Base-by-base conservation (phyloP, 1,140 invertebrate species). In the Drosophila sproati region DNA sequence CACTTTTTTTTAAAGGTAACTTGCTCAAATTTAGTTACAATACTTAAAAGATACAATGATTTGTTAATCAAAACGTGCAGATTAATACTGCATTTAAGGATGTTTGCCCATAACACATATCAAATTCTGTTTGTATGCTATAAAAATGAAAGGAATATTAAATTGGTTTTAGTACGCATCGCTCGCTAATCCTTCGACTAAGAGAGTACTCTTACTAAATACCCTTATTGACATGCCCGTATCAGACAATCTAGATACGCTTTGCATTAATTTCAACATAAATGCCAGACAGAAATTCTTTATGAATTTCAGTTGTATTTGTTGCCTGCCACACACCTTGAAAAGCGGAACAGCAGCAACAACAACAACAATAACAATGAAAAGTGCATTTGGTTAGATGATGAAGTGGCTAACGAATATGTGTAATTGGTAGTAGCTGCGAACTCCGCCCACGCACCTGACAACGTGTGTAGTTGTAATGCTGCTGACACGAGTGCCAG, bases 381-480 rank as follows among this genome's bases (percentile, higher is more conserved):
- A 60, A 62, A 48, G 59, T 71, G 66, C 76, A 68, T 77, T 66
- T 75, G 59, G 20, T 52, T 54, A 41, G 54, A 59, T 80, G 80
- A 83, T 88, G 73, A 87, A 87, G 83, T 87, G 83, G 80, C 82
- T 73, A 82, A 43, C 39, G n/a, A n/a, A 43, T 4, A 2, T 43
- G 4, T 43, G 10, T 43, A 43, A n/a, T 43, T 8, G 39, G 39
- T 43, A 83, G 83, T 88, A 87, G 83, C 82, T 88, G 80, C 66
- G 47, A 70, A 73, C 64, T 72, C 57, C 82, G 70, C 82, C 82
- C 80, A 88, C 80, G 70, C 83, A 87, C 85, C 83, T 89, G 85
- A 56, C 80, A 63, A 61, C 59, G 56, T 20, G 57, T 37, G 31
- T 35, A 43, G n/a, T 8, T n/a, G 43, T 31, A 69, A 83, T 32